These are phyloP conservation scores for Micrastur ruficollis DNA, from an alignment of 2,797 vertebrate genomes.

Conservation along the genomic window DNA sequence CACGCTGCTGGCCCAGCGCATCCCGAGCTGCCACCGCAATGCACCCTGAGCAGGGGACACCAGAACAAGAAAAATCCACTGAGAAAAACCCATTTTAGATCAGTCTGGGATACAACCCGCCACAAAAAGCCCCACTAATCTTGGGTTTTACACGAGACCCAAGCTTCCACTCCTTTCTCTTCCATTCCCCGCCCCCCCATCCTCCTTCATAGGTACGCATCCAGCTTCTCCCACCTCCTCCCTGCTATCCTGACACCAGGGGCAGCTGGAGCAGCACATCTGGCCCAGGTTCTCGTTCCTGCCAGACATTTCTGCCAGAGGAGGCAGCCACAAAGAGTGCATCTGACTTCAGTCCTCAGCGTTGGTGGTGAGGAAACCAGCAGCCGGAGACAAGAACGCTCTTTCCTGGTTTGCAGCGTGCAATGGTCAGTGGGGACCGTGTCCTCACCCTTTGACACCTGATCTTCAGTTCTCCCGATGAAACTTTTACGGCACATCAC, in stretches of 20 bases:
- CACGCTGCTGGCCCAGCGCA: background rate
- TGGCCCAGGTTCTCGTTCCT: background rate
- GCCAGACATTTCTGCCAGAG: too few relatives aligned
- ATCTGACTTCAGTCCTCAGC: background rate
- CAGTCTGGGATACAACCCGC: background rate
- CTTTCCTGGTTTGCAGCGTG: too few relatives aligned
- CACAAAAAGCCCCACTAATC: background rate
- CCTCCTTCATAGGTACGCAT: background rate
- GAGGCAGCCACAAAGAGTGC: too few relatives aligned
- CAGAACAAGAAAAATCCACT: rapidly evolving
- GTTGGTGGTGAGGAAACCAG: background rate
- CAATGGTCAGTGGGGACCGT: rapidly evolving
- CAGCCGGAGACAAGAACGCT: background rate
- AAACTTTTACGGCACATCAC: background rate
- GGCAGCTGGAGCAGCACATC: background rate
- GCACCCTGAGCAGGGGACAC: background rate
- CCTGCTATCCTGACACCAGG: background rate
- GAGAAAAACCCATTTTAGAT: background rate
- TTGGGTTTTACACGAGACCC: background rate
- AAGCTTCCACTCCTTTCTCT: background rate
- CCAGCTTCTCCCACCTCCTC: background rate
- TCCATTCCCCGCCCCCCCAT: background rate
- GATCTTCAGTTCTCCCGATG: background rate
- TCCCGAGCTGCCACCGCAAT: background rate
- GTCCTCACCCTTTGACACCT: background rate